Conservation (phyloP, 2,113 vertebrate genomes). For the Chiloscyllium plagiosum region DNA sequence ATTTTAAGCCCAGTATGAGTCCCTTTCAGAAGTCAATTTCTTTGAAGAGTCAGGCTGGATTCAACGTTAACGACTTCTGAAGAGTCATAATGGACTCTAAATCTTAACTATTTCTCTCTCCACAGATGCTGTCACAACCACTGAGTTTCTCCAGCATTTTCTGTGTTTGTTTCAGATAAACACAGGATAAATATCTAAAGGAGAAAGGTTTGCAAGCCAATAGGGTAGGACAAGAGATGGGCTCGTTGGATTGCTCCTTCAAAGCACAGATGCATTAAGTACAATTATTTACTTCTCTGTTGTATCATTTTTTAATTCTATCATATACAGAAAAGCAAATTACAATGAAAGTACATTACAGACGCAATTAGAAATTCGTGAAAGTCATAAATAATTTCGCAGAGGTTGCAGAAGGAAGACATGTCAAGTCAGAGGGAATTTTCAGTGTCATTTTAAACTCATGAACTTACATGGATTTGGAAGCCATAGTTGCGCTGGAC, state of each 20-base stretch:
- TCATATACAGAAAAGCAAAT: not conserved
- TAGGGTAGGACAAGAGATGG: not conserved
- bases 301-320: not conserved
- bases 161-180: too few species aligned
- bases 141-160: too few species aligned
- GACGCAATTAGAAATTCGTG: not conserved
- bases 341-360: not conserved
- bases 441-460: not conserved
- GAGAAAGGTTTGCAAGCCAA: not conserved
- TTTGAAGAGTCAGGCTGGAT: too few species aligned
- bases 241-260: not conserved
- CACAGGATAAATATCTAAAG: not conserved
- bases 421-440: not conserved
- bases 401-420: not conserved
- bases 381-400: not conserved
- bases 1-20: too few species aligned
- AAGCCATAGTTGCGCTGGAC: conserved; percentile 72
- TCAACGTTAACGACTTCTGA: too few species aligned
- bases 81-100: too few species aligned
- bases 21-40: too few species aligned
- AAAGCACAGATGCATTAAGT: not conserved
- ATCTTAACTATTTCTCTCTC: too few species aligned
- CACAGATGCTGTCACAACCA: too few species aligned
- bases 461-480: conserved; percentile 62
- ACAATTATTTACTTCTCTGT: not conserved